These are phyloP conservation scores for Pachyuromys duprasi DNA, from an alignment of 2,797 vertebrate genomes.

Conservation along the genomic window DNA sequence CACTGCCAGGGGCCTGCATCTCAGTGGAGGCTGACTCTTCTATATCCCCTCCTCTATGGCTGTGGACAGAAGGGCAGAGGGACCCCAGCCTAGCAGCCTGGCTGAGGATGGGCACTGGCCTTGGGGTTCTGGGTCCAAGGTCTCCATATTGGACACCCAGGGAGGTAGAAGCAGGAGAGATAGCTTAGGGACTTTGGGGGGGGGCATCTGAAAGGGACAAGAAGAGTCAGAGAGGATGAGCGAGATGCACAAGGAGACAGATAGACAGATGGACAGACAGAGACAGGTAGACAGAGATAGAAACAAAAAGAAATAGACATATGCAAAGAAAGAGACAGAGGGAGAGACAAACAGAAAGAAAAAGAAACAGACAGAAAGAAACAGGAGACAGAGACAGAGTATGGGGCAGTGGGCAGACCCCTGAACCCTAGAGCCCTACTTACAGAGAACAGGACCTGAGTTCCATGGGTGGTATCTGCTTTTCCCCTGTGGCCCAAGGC, in stretches of 20 bases:
- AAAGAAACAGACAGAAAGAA: background rate
- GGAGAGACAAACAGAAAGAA: background rate
- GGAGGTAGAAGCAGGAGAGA: background rate
- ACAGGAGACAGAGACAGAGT: background rate
- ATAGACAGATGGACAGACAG: background rate
- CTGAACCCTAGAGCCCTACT: rapidly evolving
- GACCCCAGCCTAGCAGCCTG: background rate
- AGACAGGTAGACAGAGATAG: background rate
- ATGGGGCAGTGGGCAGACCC: background rate
- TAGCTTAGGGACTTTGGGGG: background rate
- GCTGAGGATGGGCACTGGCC: background rate
- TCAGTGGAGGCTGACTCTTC: background rate
- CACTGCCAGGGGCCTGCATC: constrained; percentile 42
- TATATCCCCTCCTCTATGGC: background rate
- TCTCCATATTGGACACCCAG: background rate
- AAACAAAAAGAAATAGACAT: background rate
- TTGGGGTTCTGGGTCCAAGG: background rate
- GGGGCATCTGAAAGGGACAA: background rate
- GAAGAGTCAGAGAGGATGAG: rapidly evolving
- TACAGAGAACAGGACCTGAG: background rate
- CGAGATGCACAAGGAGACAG: background rate
- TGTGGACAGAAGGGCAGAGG: background rate
- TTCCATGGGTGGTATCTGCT: rapidly evolving
- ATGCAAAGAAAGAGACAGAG: background rate
- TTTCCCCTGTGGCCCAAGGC: background rate